These are phyloP conservation scores for Rhamphomyia laevipes DNA, from an alignment of 2,888 invertebrate species.

Conservation along the genomic window DNA sequence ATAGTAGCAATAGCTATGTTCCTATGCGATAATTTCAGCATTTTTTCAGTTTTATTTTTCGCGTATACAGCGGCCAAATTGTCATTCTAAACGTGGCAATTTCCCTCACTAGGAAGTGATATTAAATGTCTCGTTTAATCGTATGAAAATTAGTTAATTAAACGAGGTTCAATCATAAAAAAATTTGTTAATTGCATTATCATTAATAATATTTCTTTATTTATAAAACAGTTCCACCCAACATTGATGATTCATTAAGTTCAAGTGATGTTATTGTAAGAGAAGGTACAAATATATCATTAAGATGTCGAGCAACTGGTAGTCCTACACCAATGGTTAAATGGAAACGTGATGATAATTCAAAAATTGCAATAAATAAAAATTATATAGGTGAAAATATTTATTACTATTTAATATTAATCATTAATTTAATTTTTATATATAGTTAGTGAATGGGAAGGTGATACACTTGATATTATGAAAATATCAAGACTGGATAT, in stretches of 20 bases:
- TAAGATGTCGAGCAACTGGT: slow-evolving; percentile 79
- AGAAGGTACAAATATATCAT: slow-evolving; percentile 77
- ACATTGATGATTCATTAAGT: slow-evolving; percentile 80
- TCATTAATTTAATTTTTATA: slow-evolving; percentile 16
- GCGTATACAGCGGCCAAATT: no score
- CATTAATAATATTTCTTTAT: not conserved
- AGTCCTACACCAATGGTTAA: slow-evolving; percentile 79
- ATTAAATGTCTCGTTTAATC: no score
- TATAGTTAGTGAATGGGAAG: slow-evolving; percentile 73
- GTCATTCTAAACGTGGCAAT: no score
- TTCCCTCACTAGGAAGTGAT: no score
- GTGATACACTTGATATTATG: slow-evolving; percentile 71
- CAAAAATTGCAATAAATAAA: slow-evolving; percentile 76
- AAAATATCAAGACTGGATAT: slow-evolving; percentile 79
- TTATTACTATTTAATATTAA: not conserved
- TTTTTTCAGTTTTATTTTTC: no score
- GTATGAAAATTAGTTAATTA: no score
- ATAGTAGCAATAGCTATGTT: no score
- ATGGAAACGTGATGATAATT: slow-evolving; percentile 85
- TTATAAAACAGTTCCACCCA: slow-evolving; percentile 68
- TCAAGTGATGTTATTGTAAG: slow-evolving; percentile 80
- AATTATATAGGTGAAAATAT: slow-evolving; percentile 54
- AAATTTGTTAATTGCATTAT: not conserved
- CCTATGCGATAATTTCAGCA: no score
- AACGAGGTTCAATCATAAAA: no score